These are phyloP conservation scores for human DNA, from an alignment of 2,113 vertebrate species.

Conservation along the genomic window GRCh38 chr6:11687001-11687500, in stretches of 20 bases:
- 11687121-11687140: background rate
- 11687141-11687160: constrained; percentile 21
- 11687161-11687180: background rate
- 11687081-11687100: background rate
- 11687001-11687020: background rate
- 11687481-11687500: background rate
- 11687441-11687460: background rate
- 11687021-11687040: background rate
- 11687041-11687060: background rate
- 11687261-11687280: background rate
- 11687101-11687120: background rate
- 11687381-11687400: background rate
- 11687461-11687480: background rate
- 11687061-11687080: background rate
- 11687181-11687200: background rate
- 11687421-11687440: background rate
- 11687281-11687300: too few species aligned
- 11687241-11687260: background rate
- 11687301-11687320: background rate
- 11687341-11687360: background rate
- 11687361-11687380: background rate
- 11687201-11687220: background rate
- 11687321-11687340: background rate
- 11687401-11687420: background rate
- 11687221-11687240: background rate